Evolutionary conservation across 2,888 invertebrate species (phyloP).

Genomic region (Athalia cordata): DNA sequence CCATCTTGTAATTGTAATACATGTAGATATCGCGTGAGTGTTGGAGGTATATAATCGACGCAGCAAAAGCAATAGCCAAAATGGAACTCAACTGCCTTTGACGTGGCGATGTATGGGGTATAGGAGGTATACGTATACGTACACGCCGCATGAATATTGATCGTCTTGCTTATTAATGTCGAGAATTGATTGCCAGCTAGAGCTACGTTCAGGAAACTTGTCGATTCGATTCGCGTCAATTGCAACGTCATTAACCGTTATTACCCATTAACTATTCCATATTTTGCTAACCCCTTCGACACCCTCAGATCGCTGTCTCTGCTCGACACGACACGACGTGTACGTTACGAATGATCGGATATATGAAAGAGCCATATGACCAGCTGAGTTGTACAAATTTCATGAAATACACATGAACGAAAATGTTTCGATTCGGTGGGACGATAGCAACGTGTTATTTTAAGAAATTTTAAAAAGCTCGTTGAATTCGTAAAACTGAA

Average conservation of each 20-base stretch:
- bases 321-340: no score
- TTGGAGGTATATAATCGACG: background rate
- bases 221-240: conserved; percentile 59
- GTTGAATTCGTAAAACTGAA: no score
- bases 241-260: conserved; percentile 21
- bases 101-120: conserved; percentile 44
- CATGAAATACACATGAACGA: no score
- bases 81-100: conserved; percentile 66
- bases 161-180: conserved; percentile 58
- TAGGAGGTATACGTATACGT: conserved; percentile 9
- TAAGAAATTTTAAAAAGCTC: no score
- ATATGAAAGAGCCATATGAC: no score
- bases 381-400: no score
- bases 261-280: background rate
- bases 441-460: no score
- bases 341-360: no score
- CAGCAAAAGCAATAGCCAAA: conserved; percentile 53
- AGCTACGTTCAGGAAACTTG: conserved; percentile 54
- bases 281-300: no score
- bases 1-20: no score
- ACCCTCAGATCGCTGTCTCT: no score
- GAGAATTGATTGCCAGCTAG: conserved; percentile 63
- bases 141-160: conserved; percentile 65
- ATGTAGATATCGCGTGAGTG: background rate
- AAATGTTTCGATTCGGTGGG: no score